Percentiles rank a stretch among this genome's conserved stretches.
Evolutionary conservation across 1,140 invertebrate genomes (phyloP).

Genomic region (Eubasilissa regina): DNA sequence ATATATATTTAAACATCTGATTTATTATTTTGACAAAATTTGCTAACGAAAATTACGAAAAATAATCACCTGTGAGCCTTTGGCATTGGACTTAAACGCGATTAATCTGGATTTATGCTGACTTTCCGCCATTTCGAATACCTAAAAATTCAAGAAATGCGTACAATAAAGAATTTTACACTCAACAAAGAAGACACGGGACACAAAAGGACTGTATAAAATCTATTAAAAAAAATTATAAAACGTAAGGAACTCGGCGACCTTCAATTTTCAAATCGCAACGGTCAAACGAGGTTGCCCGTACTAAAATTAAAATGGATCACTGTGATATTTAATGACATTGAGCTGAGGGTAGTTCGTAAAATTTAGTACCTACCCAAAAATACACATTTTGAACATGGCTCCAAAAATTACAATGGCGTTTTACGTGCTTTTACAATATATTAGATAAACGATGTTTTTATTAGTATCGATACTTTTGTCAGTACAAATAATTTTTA

Average conservation of each 20-base stretch:
- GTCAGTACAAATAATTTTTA: too few relatives aligned
- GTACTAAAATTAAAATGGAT: slow-evolving; percentile 11
- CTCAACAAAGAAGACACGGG: not conserved
- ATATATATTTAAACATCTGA: too few relatives aligned
- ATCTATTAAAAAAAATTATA: not conserved
- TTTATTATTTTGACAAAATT: too few relatives aligned
- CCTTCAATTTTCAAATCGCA: slow-evolving; percentile 17
- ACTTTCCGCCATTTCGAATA: slow-evolving; percentile 37
- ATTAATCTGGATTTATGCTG: slow-evolving; percentile 38
- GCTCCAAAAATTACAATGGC: not conserved
- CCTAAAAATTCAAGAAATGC: not conserved
- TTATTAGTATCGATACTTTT: too few relatives aligned
- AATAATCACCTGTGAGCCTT: slow-evolving; percentile 43
- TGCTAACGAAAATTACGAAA: not conserved
- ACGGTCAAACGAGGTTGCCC: slow-evolving; percentile 1
- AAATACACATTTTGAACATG: not conserved
- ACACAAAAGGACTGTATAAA: not conserved
- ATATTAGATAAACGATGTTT: not conserved
- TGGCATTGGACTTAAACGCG: slow-evolving; percentile 36
- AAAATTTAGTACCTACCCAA: slow-evolving; percentile 7
- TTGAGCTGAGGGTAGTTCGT: slow-evolving; percentile 4
- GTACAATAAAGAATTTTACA: slow-evolving; percentile 8
- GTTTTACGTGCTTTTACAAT: not conserved
- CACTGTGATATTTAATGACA: not conserved
- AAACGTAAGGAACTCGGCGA: not conserved